Evolutionary conservation across 2,113 vertebrate species (phyloP), one percentile per base, ranked within the genome.

Genomic region (Podiceps cristatus): DNA sequence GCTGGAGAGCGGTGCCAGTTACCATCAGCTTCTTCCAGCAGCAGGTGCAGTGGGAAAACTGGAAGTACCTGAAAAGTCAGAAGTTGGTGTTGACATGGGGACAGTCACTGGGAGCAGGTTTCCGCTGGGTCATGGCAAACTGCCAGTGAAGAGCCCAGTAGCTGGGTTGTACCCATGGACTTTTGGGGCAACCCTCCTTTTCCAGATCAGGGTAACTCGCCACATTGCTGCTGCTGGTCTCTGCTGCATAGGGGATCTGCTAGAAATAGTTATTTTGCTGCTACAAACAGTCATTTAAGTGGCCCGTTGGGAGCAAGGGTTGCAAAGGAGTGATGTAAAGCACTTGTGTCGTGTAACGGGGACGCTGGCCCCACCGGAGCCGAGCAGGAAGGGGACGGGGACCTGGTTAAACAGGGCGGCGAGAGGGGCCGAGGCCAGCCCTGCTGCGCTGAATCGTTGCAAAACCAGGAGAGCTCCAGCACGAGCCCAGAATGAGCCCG

Each of bases 51-150:
- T 20, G 75, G 58, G 69, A 72, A 79, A 96, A 92, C 82, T 93
- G 80, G 90, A 92, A 96, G 90, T 75, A 96, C 93, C 91, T 79
- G 90, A 86, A 92, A 92, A 73, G 92, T 71, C 73, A 86, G 91
- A 72, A 75, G 56, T 2, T 62, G 52, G 72, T 45, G 64, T 37
- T 81, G 20, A 33, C 14, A 3, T 22, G 63, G 67, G 82, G 86
- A 79, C 74, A 82, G 58, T 68, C 22, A 3, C 18, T 11, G 22
- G 66, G 67, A 86, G 55, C 3, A 9, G 55, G 74, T 69, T 92
- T 75, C 63, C 55, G 37, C 78, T 0, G 1, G 58, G 77, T 67
- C 64, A 37, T n/a, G 19, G 55, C 19, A 33, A 29, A 12, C 42
- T 71, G 33, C 80, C 40, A 2, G 75, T 13, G 56, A 71, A 50